Evolutionary conservation across 2,888 invertebrate genomes (phyloP).

Genomic region (Thera obeliscata): DNA sequence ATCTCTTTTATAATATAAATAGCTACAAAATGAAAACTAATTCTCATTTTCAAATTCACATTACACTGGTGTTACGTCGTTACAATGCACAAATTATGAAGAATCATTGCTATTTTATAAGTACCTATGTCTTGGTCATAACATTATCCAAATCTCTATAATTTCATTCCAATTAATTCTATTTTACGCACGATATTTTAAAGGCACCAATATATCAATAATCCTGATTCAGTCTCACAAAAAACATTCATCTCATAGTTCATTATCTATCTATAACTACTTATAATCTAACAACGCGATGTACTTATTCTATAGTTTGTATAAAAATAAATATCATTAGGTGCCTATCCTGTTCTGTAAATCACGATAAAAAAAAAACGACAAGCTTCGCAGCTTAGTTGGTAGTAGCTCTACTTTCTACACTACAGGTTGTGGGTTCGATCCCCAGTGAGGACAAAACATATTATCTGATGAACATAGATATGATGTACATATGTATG

Average conservation of each 20-base stretch:
- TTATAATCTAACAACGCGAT: background rate
- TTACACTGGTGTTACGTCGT: background rate
- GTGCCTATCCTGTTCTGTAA: background rate
- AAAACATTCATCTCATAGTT: constrained; percentile 29
- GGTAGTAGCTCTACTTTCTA: too few relatives aligned
- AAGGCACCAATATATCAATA: constrained; percentile 1
- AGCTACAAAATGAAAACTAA: background rate
- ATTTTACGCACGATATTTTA: background rate
- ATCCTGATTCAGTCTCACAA: constrained; percentile 33
- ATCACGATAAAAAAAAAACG: background rate
- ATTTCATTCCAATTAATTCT: constrained; percentile 6
- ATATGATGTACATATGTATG: too few relatives aligned
- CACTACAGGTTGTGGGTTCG: too few relatives aligned
- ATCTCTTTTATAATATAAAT: constrained; percentile 6
- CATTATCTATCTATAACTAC: constrained; percentile 1
- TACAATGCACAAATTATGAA: background rate
- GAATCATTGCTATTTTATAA: background rate
- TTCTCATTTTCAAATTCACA: background rate
- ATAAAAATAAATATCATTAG: constrained; percentile 21
- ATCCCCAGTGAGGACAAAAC: too few relatives aligned
- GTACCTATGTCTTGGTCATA: background rate
- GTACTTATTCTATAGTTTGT: background rate
- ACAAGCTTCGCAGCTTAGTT: too few relatives aligned
- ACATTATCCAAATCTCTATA: background rate
- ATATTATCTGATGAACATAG: too few relatives aligned